These are phyloP conservation scores for Brachystomella parvula DNA, from an alignment of 1,140 invertebrate species.

Conservation along the genomic window DNA sequence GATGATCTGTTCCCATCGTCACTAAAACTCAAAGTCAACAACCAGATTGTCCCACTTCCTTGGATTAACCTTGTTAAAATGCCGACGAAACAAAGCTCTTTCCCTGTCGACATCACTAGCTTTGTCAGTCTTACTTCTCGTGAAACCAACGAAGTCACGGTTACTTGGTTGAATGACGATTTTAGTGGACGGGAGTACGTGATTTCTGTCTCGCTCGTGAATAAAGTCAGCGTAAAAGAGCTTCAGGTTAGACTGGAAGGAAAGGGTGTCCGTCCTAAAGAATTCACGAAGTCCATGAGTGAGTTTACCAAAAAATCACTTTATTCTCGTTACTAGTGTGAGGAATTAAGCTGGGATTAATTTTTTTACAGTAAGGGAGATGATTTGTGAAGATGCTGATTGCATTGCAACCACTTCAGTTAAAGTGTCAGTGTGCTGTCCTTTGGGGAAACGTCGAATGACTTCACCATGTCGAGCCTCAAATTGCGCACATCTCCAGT, in stretches of 20 bases:
- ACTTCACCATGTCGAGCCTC: slow-evolving; percentile 76
- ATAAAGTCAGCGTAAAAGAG: slow-evolving; percentile 72
- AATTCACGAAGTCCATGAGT: slow-evolving; percentile 83
- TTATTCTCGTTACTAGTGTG: background rate
- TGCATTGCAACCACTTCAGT: slow-evolving; percentile 88
- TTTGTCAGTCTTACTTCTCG: slow-evolving; percentile 82
- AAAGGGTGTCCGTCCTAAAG: slow-evolving; percentile 75
- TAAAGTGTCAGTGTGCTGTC: slow-evolving; percentile 76
- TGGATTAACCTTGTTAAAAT: slow-evolving; percentile 94
- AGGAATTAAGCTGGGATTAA: slow-evolving; percentile 57
- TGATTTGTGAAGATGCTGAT: slow-evolving; percentile 77
- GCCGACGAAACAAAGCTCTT: slow-evolving; percentile 88
- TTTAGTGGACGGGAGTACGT: slow-evolving; percentile 54
- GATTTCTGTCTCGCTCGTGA: slow-evolving; percentile 77
- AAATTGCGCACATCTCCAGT: slow-evolving; percentile 91
- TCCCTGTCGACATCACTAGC: slow-evolving; percentile 90
- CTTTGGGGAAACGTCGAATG: slow-evolving; percentile 92
- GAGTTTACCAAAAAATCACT: slow-evolving; percentile 45
- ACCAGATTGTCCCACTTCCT: slow-evolving; percentile 80
- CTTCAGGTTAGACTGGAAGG: slow-evolving; percentile 72
- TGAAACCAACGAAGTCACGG: slow-evolving; percentile 66
- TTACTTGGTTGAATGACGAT: no score
- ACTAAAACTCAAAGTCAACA: slow-evolving; percentile 90
- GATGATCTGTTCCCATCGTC: slow-evolving; percentile 93
- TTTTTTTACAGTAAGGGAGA: no score